Evolutionary conservation across 2,113 vertebrate genomes (phyloP), one percentile per base, ranked within the genome.

Genomic region (Platanista minor): DNA sequence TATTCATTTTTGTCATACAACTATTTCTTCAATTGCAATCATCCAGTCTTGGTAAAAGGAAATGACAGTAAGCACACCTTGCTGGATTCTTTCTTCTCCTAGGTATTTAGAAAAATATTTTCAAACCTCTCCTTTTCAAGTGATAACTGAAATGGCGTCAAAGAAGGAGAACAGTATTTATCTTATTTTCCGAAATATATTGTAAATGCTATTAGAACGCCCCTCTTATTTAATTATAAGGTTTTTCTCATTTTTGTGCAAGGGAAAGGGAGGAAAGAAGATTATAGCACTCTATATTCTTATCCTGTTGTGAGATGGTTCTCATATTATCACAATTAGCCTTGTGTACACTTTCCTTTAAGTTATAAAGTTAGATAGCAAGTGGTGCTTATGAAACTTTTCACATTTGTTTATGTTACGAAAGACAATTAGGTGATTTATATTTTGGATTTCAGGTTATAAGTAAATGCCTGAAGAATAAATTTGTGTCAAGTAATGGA

Each of bases 1-100:
- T 75, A 43, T 96, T 97, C 93, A 87, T 98, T 98, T 97, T 98
- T 96, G 31, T 98, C 97, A 97, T 94, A 90, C 71, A 97, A 92
- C 92, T 97, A 36, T 82, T 98, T 96, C 91, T 97, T 97, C 96
- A 97, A 82, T 29, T 93, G 61, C 88, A 80, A 86, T 54, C n/a
- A 13, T 90, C 54, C 66, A 96, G 25, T 27, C 81, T 90, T 62
- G 96, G 82, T 23, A 82, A 91, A 97, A 97, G 71, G 66, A 96
- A 97, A 83, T 52, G 97, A 7, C 18, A 67, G 78, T 82, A 77
- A 90, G 96, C 81, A 62, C 5, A 54, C 3, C 12, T 77, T 21
- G 62, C 20, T 83, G 91, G 8, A 90, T 4, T 86, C 75, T 87
- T 95, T 61, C 84, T n/a, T 96, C 94, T 96, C 75, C 43, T 61